These are phyloP conservation scores for Enteromius mattozi DNA, from an alignment of 2,797 vertebrate species.

Conservation along the genomic window DNA sequence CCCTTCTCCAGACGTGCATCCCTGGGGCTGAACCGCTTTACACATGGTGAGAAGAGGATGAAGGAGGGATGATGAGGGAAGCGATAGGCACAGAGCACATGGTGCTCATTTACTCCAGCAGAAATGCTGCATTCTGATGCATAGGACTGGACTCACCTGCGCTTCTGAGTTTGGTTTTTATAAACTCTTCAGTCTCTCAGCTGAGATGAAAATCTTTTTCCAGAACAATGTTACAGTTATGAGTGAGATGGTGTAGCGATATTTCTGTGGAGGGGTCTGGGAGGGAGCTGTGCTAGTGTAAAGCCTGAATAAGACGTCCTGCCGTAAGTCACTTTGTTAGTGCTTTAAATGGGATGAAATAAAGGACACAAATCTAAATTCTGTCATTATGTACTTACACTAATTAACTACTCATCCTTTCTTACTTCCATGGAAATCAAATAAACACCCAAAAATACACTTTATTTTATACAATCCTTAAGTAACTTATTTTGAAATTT, in stretches of 20 bases:
- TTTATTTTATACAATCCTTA: too few relatives aligned
- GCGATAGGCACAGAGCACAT: conserved; percentile 32
- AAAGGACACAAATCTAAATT: too few relatives aligned
- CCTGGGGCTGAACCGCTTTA: conserved; percentile 11
- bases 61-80: conserved; percentile 33
- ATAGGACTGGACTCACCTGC: conserved; percentile 26
- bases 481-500: too few relatives aligned
- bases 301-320: not conserved
- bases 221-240: conserved; percentile 8
- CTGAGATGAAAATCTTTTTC: conserved; percentile 1
- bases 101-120: conserved; percentile 50
- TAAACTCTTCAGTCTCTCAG: not conserved
- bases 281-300: not conserved
- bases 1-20: conserved; percentile 2
- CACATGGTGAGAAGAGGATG: conserved; percentile 11
- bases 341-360: not conserved
- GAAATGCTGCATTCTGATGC: conserved; percentile 38
- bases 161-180: conserved; percentile 8
- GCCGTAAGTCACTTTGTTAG: not conserved
- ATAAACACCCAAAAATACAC: too few relatives aligned
- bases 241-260: not conserved
- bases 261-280: not conserved
- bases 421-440: too few relatives aligned
- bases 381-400: too few relatives aligned
- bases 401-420: too few relatives aligned